phyloP scores from a whole-genome alignment of 92 coral and sea anemone genomes.

The Epizoanthus fatuus region DNA sequence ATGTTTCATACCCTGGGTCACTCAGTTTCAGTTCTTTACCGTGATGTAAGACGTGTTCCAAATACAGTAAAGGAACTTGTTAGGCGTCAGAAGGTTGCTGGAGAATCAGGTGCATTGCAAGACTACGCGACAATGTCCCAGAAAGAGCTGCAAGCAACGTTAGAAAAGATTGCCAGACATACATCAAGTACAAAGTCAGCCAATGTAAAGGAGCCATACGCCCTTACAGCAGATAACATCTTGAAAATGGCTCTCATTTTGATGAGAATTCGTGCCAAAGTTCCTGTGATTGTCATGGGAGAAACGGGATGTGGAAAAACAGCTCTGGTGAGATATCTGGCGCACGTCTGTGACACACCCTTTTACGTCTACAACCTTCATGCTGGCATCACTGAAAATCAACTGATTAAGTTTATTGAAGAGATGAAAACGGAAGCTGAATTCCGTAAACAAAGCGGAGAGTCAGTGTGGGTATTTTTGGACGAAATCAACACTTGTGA shows the following conservation, averaged over 20 bases:
- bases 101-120: slow-evolving; percentile 10
- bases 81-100: slow-evolving; percentile 12
- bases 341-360: slow-evolving; percentile 17
- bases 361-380: slow-evolving; percentile 24
- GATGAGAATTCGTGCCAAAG: slow-evolving; percentile 24
- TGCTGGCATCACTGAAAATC: slow-evolving; percentile 39
- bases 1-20: slow-evolving; percentile 20
- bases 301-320: slow-evolving; percentile 60
- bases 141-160: slow-evolving; percentile 20
- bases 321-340: slow-evolving; percentile 36
- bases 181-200: neutral
- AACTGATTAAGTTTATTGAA: slow-evolving; percentile 13
- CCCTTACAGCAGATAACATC: slow-evolving; percentile 51
- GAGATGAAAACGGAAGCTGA: slow-evolving; percentile 5
- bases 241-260: slow-evolving; percentile 45
- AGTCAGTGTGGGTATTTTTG: slow-evolving; percentile 40
- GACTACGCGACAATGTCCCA: slow-evolving; percentile 32
- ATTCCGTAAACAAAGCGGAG: neutral
- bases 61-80: slow-evolving; percentile 8
- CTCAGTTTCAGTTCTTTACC: slow-evolving; percentile 19
- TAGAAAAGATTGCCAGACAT: slow-evolving; percentile 15
- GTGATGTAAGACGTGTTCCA: slow-evolving; percentile 7
- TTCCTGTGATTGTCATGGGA: slow-evolving; percentile 46
- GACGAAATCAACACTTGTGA: slow-evolving; percentile 59
- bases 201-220: slow-evolving; percentile 9